These are phyloP conservation scores for Geotrupes spiniger DNA, from an alignment of 2,888 invertebrate species.

Conservation along the genomic window DNA sequence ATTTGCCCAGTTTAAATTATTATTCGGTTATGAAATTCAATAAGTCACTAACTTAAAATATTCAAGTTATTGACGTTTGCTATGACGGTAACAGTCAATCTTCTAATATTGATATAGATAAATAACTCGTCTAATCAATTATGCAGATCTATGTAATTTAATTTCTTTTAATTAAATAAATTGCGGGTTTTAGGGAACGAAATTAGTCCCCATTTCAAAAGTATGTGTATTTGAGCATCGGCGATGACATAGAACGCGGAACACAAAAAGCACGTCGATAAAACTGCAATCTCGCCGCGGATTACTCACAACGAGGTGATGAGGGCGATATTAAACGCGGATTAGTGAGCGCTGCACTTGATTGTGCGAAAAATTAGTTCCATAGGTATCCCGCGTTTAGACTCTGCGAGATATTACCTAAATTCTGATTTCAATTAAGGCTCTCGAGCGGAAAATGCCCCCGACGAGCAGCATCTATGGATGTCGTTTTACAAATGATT, in stretches of 20 bases:
- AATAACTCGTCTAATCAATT: too few species aligned
- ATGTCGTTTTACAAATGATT: constrained; percentile 36
- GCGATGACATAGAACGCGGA: constrained; percentile 1
- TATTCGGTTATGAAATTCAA: too few species aligned
- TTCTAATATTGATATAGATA: too few species aligned
- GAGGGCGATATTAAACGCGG: constrained; percentile 41
- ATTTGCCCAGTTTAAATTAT: too few species aligned
- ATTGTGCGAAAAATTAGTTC: constrained; percentile 29
- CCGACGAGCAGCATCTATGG: constrained; percentile 32
- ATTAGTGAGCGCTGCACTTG: constrained; percentile 34
- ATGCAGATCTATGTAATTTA: too few species aligned
- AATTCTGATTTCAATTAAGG: constrained; percentile 39
- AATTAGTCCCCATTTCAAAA: too few species aligned
- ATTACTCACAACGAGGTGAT: constrained; percentile 26
- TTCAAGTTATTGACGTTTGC: too few species aligned
- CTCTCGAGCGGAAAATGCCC: constrained; percentile 35
- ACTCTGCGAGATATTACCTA: constrained; percentile 22
- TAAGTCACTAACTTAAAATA: too few species aligned
- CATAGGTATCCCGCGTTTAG: constrained; percentile 21
- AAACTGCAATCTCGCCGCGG: constrained; percentile 9
- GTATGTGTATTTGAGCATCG: too few species aligned
- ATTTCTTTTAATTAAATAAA: too few species aligned
- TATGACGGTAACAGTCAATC: too few species aligned
- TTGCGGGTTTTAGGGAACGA: too few species aligned
- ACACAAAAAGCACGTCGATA: constrained; percentile 8